A percentile compares a stretch with the other conserved stretches of the same genome.
Conservation (phyloP, 2,797 vertebrate species). For the Sebastolobus alascanus region DNA sequence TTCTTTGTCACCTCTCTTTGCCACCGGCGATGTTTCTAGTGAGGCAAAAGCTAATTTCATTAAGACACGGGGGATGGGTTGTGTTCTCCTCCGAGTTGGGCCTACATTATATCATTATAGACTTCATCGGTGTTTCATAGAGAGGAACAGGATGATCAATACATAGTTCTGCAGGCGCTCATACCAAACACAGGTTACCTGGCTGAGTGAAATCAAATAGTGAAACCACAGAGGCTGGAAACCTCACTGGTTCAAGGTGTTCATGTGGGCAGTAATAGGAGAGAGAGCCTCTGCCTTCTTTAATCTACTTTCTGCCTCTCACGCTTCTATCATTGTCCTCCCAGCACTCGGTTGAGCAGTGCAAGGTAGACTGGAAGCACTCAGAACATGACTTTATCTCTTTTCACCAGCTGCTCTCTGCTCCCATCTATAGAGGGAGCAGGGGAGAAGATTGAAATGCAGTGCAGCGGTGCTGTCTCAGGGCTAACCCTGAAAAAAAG, state of each 20-base stretch:
- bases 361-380: conserved; percentile 83
- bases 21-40: conserved; percentile 70
- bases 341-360: conserved; percentile 77
- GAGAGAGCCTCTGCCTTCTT: conserved; percentile 80
- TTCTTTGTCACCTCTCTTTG: conserved; percentile 77
- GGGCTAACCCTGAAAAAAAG: conserved; percentile 39
- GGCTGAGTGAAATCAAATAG: conserved; percentile 57
- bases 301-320: conserved; percentile 85
- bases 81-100: conserved; percentile 55
- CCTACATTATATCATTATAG: conserved; percentile 67
- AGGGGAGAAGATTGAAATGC: conserved; percentile 76
- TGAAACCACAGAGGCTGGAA: conserved; percentile 32
- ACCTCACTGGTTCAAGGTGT: conserved; percentile 46
- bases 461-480: conserved; percentile 69
- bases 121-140: conserved; percentile 55
- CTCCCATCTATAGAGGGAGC: conserved; percentile 83
- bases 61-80: conserved; percentile 73
- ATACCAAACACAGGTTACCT: conserved; percentile 33
- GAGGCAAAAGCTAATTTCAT: conserved; percentile 81
- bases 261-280: conserved; percentile 56
- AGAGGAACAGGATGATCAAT: conserved; percentile 50
- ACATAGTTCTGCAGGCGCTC: conserved; percentile 39
- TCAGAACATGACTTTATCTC: conserved; percentile 87
- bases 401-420: conserved; percentile 87
- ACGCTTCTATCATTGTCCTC: conserved; percentile 83